Evolutionary conservation across 2,888 invertebrate genomes (phyloP).

Genomic region (Lepidochrysops patricia): DNA sequence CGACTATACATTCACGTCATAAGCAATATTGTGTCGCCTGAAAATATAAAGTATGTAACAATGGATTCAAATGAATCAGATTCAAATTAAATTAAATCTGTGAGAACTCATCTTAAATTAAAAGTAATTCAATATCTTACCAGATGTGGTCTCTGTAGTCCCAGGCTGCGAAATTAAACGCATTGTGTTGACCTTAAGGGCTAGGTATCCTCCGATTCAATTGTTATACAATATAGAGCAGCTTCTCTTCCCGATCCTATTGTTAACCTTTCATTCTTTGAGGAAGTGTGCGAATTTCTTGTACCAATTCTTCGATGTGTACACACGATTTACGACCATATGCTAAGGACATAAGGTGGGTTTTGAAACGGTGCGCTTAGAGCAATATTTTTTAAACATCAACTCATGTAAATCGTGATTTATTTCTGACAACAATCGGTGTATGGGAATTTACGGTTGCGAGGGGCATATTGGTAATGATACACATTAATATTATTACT

Average conservation of each 20-base stretch:
- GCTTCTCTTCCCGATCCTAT: slow-evolving; percentile 31
- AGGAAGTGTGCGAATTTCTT: slow-evolving; percentile 60
- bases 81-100: not conserved
- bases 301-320: slow-evolving; percentile 39
- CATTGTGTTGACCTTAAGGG: slow-evolving; percentile 60
- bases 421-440: slow-evolving; percentile 66
- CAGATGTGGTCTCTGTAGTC: slow-evolving; percentile 3
- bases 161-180: slow-evolving; percentile 24
- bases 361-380: slow-evolving; percentile 16
- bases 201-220: slow-evolving; percentile 26
- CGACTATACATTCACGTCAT: too few species aligned
- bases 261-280: slow-evolving; percentile 45
- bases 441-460: slow-evolving; percentile 65
- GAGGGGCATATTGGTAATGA: slow-evolving; percentile 41
- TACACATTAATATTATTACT: slow-evolving; percentile 24
- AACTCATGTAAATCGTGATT: slow-evolving; percentile 57
- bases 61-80: not conserved
- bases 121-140: not conserved
- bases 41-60: too few species aligned
- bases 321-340: slow-evolving; percentile 27
- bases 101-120: slow-evolving; percentile 3
- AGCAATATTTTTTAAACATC: slow-evolving; percentile 15
- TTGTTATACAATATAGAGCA: slow-evolving; percentile 63
- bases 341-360: slow-evolving; percentile 18
- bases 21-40: too few species aligned